Evolutionary conservation across 2,888 invertebrate species (phyloP).

Genomic region (Gandaritis pyraliata): DNA sequence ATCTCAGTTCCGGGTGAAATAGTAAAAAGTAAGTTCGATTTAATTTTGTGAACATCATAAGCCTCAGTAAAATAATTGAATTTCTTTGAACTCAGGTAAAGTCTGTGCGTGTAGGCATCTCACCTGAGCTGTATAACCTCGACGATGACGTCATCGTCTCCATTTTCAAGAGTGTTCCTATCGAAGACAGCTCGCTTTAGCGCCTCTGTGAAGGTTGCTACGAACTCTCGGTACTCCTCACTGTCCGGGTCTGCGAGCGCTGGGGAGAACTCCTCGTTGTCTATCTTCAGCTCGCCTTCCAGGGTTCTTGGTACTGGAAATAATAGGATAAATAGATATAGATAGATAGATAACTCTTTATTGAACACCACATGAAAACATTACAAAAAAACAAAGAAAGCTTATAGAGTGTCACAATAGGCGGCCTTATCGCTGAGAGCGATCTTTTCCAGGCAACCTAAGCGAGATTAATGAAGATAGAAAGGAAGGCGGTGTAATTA

Average conservation of each 20-base stretch:
- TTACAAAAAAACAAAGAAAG: too few relatives aligned
- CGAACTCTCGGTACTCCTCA: conserved; percentile 85
- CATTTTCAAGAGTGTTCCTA: conserved; percentile 76
- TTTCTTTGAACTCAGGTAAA: too few relatives aligned
- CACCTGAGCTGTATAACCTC: conserved; percentile 87
- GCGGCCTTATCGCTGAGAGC: too few relatives aligned
- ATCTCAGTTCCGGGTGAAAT: too few relatives aligned
- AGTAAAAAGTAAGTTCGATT: not conserved
- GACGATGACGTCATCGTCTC: conserved; percentile 82
- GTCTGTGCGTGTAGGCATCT: conserved; percentile 38
- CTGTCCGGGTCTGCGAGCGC: conserved; percentile 86
- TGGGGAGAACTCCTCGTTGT: conserved; percentile 86
- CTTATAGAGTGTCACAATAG: too few relatives aligned
- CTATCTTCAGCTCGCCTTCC: conserved; percentile 87
- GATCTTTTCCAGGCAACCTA: too few relatives aligned
- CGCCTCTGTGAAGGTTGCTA: conserved; percentile 83
- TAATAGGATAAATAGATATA: conserved; percentile 2
- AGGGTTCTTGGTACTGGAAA: conserved; percentile 87
- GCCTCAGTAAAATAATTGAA: too few relatives aligned
- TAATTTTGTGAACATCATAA: not conserved
- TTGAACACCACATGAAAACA: not conserved
- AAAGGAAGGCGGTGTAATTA: too few relatives aligned
- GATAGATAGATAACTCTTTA: too few relatives aligned
- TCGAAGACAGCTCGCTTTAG: conserved; percentile 85
- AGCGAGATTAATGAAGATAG: too few relatives aligned